Evolutionary conservation across 2,113 vertebrate genomes (phyloP).

Genomic region (Hepsetus odoe): DNA sequence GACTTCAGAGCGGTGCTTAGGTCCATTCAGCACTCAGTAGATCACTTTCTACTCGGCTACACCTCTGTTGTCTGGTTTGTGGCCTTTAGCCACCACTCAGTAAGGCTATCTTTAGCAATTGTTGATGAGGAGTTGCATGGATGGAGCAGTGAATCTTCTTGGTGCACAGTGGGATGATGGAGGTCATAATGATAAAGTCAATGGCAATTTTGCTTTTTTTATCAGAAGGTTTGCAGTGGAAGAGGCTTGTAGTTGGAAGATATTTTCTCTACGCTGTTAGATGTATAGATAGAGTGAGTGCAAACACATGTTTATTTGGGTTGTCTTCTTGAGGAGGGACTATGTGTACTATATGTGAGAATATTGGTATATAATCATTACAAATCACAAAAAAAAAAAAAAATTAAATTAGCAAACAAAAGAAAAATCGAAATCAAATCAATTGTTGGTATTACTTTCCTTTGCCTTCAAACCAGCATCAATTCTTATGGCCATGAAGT

Average conservation of each 20-base stretch:
- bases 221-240: slow-evolving; percentile 29
- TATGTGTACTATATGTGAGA: neutral
- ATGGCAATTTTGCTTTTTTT: neutral
- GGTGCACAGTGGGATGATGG: slow-evolving; percentile 1
- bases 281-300: neutral
- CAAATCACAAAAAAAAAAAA: too few relatives aligned
- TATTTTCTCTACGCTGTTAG: neutral
- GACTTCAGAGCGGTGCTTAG: slow-evolving; percentile 41
- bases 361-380: neutral
- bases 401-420: too few relatives aligned
- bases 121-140: neutral
- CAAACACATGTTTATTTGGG: neutral
- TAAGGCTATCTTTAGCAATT: slow-evolving; percentile 13
- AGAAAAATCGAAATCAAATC: too few relatives aligned
- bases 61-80: slow-evolving; percentile 12
- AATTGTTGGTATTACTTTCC: too few relatives aligned
- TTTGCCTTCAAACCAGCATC: too few relatives aligned
- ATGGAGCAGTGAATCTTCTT: neutral
- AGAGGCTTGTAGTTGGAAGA: slow-evolving; percentile 8
- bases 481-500: too few relatives aligned
- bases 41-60: slow-evolving; percentile 26
- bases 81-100: neutral
- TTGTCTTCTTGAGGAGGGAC: neutral
- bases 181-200: slow-evolving; percentile 29
- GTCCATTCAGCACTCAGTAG: slow-evolving; percentile 29